phyloP scores from a whole-genome alignment of 2,113 vertebrate genomes.

The Varanus komodoensis region DNA sequence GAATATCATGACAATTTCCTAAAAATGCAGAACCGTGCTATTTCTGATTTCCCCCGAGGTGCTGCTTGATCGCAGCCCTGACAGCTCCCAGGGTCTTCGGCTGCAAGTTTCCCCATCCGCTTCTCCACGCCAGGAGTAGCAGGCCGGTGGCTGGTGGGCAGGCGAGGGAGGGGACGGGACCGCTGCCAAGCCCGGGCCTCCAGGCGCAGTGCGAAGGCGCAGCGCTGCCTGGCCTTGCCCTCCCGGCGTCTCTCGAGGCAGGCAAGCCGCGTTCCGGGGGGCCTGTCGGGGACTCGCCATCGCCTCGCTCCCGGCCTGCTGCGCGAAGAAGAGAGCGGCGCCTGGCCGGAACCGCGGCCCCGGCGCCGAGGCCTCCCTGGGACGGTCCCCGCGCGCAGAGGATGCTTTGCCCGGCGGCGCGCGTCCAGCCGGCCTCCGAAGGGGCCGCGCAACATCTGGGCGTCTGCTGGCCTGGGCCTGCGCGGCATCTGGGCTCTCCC shows the following conservation, averaged over 20 bases:
- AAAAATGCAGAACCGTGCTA: not conserved
- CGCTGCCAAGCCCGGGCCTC: not conserved
- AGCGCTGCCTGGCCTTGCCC: accelerated
- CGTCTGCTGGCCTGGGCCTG: not conserved
- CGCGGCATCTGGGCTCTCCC: not conserved
- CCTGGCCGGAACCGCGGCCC: too few species aligned
- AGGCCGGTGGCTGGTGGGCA: not conserved
- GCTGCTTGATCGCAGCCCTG: not conserved
- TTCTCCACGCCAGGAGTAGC: not conserved
- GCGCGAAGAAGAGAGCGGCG: too few species aligned
- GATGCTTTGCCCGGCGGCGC: accelerated
- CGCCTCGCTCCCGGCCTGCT: not conserved
- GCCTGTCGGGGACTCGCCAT: accelerated
- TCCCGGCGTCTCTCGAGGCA: not conserved
- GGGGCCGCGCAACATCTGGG: not conserved
- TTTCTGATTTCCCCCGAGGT: not conserved
- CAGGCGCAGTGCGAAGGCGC: not conserved
- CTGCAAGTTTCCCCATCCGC: not conserved
- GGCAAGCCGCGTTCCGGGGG: not conserved
- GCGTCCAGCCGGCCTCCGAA: not conserved
- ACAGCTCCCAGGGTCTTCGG: not conserved
- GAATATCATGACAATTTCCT: accelerated
- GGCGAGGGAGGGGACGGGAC: not conserved
- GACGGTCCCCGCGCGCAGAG: not conserved
- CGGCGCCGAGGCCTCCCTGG: not conserved